A percentile compares a stretch with the other conserved stretches of the same genome.
phyloP scores from a whole-genome alignment of 37 sponge, comb jelly and placozoan genomes.

The Oopsacas minuta region DNA sequence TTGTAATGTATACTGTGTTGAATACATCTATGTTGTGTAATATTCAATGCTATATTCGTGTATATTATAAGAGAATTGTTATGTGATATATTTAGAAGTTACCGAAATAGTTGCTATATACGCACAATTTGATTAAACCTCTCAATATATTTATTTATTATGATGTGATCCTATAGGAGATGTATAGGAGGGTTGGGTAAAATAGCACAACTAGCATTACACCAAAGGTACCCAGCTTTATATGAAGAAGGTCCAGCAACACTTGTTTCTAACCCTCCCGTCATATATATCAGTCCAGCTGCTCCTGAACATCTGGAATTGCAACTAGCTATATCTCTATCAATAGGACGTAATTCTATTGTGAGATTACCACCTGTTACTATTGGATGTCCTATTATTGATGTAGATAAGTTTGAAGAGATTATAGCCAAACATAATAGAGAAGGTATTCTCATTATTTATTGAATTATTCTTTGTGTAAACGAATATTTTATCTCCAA shows the following conservation, averaged over 20 bases:
- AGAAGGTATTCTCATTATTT: neutral
- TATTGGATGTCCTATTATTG: neutral
- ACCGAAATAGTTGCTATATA: no score
- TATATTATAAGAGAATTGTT: no score
- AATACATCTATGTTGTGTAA: no score
- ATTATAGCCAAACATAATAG: neutral
- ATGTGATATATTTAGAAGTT: no score
- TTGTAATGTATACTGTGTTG: no score
- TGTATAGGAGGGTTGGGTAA: neutral
- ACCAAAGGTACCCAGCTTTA: neutral
- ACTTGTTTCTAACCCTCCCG: neutral
- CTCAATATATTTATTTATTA: no score
- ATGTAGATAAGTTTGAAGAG: neutral
- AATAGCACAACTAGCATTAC: neutral
- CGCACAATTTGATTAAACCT: no score
- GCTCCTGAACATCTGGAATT: neutral
- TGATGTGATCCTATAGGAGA: neutral
- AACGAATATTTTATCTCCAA: no score
- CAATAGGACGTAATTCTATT: neutral
- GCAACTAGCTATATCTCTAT: neutral
- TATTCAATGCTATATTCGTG: no score
- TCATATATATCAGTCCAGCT: conserved; percentile 1
- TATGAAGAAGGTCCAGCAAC: neutral
- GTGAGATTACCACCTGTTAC: neutral
- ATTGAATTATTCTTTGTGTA: neutral